Percentiles rank a stretch among this genome's conserved stretches.
phyloP scores from a whole-genome alignment of 2,113 vertebrate genomes.

The Danio rerio region GRCz12tu NC_133190.1:10586501-10587000 shows the following conservation, averaged over 20 bases:
- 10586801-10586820: slow-evolving; percentile 59
- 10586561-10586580: slow-evolving; percentile 12
- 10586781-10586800: slow-evolving; percentile 34
- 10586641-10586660: slow-evolving; percentile 59
- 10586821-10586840: slow-evolving; percentile 65
- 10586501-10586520: not conserved
- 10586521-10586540: not conserved
- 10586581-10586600: slow-evolving; percentile 42
- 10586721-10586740: not conserved
- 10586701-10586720: slow-evolving; percentile 18
- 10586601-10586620: slow-evolving; percentile 47
- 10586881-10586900: slow-evolving; percentile 28
- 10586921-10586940: not conserved
- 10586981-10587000: not conserved
- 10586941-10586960: too few species aligned
- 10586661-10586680: slow-evolving; percentile 46
- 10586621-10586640: slow-evolving; percentile 57
- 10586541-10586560: not conserved
- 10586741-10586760: not conserved
- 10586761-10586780: slow-evolving; percentile 17
- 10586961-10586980: not conserved
- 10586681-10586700: slow-evolving; percentile 48
- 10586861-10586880: slow-evolving; percentile 75
- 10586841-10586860: slow-evolving; percentile 3
- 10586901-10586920: not conserved